phyloP scores from a whole-genome alignment of 2,888 invertebrate species.

The Phoenoteleia sp. region DNA sequence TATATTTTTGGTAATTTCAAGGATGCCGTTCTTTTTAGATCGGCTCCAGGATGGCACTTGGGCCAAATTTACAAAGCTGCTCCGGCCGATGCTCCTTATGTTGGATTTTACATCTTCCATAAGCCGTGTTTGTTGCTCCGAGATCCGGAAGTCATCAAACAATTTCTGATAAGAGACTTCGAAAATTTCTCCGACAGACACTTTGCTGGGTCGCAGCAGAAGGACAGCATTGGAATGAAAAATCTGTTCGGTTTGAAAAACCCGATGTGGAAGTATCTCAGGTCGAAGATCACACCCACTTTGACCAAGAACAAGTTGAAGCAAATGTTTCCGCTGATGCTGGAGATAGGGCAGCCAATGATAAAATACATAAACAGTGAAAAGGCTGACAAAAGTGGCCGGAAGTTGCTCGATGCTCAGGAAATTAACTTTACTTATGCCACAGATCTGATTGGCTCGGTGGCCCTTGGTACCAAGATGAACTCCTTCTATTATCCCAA shows the following conservation, averaged over 20 bases:
- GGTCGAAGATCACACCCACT: slow-evolving; percentile 87
- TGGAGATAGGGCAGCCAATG: slow-evolving; percentile 84
- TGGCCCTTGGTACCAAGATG: slow-evolving; percentile 79
- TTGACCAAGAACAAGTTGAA: slow-evolving; percentile 88
- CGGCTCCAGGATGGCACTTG: slow-evolving; percentile 81
- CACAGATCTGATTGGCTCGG: slow-evolving; percentile 81
- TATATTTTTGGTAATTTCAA: slow-evolving; percentile 83
- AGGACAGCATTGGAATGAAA: slow-evolving; percentile 85
- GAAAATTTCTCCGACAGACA: slow-evolving; percentile 87
- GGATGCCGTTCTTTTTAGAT: slow-evolving; percentile 80
- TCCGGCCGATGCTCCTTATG: slow-evolving; percentile 78
- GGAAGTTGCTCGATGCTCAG: slow-evolving; percentile 79
- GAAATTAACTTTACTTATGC: slow-evolving; percentile 82
- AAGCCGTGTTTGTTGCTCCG: slow-evolving; percentile 87
- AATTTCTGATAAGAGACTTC: slow-evolving; percentile 85
- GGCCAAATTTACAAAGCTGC: slow-evolving; percentile 79
- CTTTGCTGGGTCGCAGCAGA: slow-evolving; percentile 84
- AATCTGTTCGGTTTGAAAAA: slow-evolving; percentile 86
- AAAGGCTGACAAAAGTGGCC: slow-evolving; percentile 50
- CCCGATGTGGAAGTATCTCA: slow-evolving; percentile 87
- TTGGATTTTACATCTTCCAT: slow-evolving; percentile 87
- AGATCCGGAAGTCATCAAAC: slow-evolving; percentile 87
- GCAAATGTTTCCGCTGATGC: slow-evolving; percentile 87
- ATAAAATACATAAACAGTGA: slow-evolving; percentile 76
- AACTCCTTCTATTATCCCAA: slow-evolving; percentile 81